phyloP scores from a whole-genome alignment of 2,797 vertebrate species.

The Malacoraja senta region DNA sequence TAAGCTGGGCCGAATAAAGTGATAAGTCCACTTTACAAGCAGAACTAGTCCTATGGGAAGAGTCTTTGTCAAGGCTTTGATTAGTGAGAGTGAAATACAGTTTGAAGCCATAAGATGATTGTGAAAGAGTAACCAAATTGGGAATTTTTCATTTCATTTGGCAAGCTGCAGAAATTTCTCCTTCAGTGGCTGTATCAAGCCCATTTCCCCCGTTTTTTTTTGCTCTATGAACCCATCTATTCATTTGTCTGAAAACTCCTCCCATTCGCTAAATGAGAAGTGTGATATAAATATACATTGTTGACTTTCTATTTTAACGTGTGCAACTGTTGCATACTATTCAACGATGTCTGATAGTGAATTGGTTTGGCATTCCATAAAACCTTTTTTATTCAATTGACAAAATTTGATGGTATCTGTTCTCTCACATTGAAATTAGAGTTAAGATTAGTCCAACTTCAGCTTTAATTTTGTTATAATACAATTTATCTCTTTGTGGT shows the following conservation, averaged over 20 bases:
- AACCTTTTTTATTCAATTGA: background rate
- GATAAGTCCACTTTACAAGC: background rate
- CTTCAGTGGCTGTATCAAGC: too few species aligned
- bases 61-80: background rate
- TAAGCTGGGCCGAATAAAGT: background rate
- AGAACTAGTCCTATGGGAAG: background rate
- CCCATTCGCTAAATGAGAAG: background rate
- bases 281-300: background rate
- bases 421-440: background rate
- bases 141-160: background rate
- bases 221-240: background rate
- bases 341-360: background rate
- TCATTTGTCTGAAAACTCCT: background rate
- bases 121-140: background rate
- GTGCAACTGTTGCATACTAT: background rate
- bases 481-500: background rate
- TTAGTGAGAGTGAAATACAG: background rate
- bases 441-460: background rate
- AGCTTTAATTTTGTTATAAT: background rate
- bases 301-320: background rate
- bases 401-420: background rate
- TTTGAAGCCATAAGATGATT: background rate
- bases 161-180: background rate
- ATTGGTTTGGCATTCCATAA: background rate
- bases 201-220: background rate